Base-by-base conservation (phyloP, 2,113 vertebrate species). In the Narcine bancroftii region DNA sequence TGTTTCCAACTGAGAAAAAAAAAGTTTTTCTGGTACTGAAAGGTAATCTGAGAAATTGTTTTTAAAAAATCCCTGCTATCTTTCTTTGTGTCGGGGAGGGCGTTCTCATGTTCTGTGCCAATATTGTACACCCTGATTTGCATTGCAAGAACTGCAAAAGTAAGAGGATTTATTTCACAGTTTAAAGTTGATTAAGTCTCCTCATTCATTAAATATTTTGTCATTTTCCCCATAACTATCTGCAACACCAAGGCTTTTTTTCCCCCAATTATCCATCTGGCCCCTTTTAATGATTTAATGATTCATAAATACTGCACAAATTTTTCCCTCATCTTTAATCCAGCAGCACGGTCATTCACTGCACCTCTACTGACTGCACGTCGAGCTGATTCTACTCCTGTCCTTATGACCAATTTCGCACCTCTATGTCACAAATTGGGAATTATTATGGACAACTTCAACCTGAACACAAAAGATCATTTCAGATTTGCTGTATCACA, bases 151-250 rank as follows among this genome's bases (percentile, higher is more conserved):
- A 33, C 47, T 47, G 66, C 63, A 69, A 91, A 36, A 91, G 33
- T 42, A 69, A 47, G 29, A 47, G 65, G 65, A 71, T 91, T 91
- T 71, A 91, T 33, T 91, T 91, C n/a, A 91, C 87, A 69, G 87
- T 91, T 91, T 69, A 91, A 91, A 91, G 65, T 65, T 91, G 89
- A 91, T 91, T 91, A 91, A 15, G 89, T 63, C 87, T 29, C 39
- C 11, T 91, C 69, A 91, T 91, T 91, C 69, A 91, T 69, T 15
- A 71, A 63, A 69, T 47, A 91, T 91, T 69, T 91, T 91, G 65
- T 91, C 63, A 91, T 45, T 91, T 29, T 91, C 36, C 63, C 65
- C 65, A 47, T 42, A 45, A 24, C 71, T 69, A 91, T 69, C 63
- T 47, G 45, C 39, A 66, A 65, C 19, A 56, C 56, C 85, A 89